Evolutionary conservation across 2,113 vertebrate species (phyloP).

Genomic region (Neotoma lepida): DNA sequence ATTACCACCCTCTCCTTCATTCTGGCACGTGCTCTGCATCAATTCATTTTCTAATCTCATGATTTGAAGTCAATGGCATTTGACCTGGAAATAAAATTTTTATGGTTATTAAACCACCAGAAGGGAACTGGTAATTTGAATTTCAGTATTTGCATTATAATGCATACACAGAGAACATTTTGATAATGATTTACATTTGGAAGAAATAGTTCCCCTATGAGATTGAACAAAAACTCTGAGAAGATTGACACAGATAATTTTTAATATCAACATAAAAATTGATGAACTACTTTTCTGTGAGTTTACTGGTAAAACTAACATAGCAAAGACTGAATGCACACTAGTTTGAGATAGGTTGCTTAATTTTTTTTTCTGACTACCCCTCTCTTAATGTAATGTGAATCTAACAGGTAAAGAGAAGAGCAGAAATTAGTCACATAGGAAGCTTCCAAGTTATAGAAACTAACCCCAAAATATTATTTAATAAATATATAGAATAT

Average conservation of each 20-base stretch:
- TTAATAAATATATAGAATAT: background rate
- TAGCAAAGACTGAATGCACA: slow-evolving; percentile 28
- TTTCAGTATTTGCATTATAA: slow-evolving; percentile 66
- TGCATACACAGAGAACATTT: slow-evolving; percentile 56
- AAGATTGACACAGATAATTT: slow-evolving; percentile 42
- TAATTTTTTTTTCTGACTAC: background rate
- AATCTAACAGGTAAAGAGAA: slow-evolving; percentile 14
- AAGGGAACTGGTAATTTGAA: slow-evolving; percentile 70
- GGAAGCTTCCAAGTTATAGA: slow-evolving; percentile 16
- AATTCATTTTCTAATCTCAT: slow-evolving; percentile 65
- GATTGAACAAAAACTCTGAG: slow-evolving; percentile 35
- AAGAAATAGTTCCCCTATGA: slow-evolving; percentile 43
- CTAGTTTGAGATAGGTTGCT: background rate
- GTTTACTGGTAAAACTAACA: background rate
- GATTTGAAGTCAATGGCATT: slow-evolving; percentile 63
- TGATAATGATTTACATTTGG: slow-evolving; percentile 61
- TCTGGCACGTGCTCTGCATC: slow-evolving; percentile 51
- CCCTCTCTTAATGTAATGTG: background rate
- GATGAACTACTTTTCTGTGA: slow-evolving; percentile 9
- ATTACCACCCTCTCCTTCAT: slow-evolving; percentile 35
- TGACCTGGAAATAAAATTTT: slow-evolving; percentile 69
- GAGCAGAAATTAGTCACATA: background rate
- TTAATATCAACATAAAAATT: slow-evolving; percentile 47
- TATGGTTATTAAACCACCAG: slow-evolving; percentile 60
- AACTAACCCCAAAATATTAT: background rate